phyloP scores from a whole-genome alignment of 2,888 invertebrate genomes.

The Liposcelis brunnea region DNA sequence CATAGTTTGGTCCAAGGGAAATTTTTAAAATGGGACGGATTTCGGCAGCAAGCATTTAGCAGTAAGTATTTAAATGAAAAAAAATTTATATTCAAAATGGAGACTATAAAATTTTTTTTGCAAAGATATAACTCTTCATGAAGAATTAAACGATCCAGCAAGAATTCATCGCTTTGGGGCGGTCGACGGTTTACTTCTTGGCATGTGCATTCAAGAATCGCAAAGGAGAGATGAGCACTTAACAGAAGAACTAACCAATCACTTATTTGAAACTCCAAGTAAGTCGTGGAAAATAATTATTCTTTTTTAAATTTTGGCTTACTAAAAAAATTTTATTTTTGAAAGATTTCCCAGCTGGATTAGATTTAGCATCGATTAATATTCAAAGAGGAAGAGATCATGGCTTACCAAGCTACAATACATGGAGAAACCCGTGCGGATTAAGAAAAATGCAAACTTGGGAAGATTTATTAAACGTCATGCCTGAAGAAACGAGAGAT shows the following conservation, averaged over 20 bases:
- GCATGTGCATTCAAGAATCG: conserved; percentile 57
- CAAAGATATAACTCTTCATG: conserved; percentile 62
- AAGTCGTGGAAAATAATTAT: conserved; percentile 11
- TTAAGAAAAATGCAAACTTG: conserved; percentile 45
- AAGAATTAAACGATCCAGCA: conserved; percentile 44
- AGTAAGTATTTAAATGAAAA: conserved; percentile 40
- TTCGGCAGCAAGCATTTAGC: conserved; percentile 47
- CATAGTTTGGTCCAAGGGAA: conserved; percentile 70
- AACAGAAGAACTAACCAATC: conserved; percentile 62
- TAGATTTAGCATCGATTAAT: conserved; percentile 77
- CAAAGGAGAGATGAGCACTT: conserved; percentile 70
- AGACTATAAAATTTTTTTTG: no score
- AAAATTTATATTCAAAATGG: no score
- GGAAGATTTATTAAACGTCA: conserved; percentile 49
- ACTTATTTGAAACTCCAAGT: conserved; percentile 55
- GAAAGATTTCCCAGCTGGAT: conserved; percentile 39
- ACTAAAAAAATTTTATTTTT: neutral
- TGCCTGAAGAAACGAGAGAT: conserved; percentile 42
- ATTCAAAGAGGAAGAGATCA: conserved; percentile 78
- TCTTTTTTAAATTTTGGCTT: neutral
- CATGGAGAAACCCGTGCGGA: conserved; percentile 66
- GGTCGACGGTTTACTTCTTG: conserved; percentile 58
- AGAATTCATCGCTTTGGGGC: conserved; percentile 60
- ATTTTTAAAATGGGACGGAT: conserved; percentile 52
- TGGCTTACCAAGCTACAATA: conserved; percentile 61